These are phyloP conservation scores for Chrysemys picta DNA, from an alignment of 2,113 vertebrate genomes.

Conservation along the genomic window DNA sequence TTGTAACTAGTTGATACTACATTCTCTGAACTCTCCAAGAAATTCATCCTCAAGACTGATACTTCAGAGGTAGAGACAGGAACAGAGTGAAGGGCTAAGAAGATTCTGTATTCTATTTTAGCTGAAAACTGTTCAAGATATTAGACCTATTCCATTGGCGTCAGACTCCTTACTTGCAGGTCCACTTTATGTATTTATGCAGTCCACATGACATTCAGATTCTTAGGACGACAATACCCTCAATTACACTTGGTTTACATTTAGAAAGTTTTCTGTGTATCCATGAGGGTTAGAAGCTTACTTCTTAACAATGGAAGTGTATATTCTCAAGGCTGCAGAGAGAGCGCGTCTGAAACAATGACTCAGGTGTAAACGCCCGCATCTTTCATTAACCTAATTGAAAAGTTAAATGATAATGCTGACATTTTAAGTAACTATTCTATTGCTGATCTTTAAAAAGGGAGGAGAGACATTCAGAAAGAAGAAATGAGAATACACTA, in stretches of 20 bases:
- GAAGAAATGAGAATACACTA: too few relatives aligned
- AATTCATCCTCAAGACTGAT: neutral
- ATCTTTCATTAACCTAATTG: neutral
- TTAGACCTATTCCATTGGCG: neutral
- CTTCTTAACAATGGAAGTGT: neutral
- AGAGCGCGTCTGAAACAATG: neutral
- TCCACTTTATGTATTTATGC: neutral
- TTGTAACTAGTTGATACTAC: neutral
- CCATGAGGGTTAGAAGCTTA: too few relatives aligned
- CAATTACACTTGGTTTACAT: too few relatives aligned
- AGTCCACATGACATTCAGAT: neutral
- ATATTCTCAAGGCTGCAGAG: neutral
- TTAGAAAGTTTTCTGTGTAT: too few relatives aligned
- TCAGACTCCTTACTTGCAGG: neutral
- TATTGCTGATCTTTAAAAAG: too few relatives aligned
- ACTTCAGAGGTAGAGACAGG: neutral
- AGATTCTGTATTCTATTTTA: neutral
- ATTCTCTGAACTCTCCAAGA: neutral
- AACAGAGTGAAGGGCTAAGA: neutral
- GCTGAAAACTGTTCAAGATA: neutral
- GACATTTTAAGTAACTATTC: too few relatives aligned
- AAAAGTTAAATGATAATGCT: neutral
- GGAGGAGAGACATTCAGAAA: too few relatives aligned
- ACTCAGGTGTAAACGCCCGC: neutral
- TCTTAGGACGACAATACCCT: neutral